Evolutionary conservation across 1,140 invertebrate genomes (phyloP), one percentile per base, ranked within the genome.

Genomic region (Calliphora vicina): DNA sequence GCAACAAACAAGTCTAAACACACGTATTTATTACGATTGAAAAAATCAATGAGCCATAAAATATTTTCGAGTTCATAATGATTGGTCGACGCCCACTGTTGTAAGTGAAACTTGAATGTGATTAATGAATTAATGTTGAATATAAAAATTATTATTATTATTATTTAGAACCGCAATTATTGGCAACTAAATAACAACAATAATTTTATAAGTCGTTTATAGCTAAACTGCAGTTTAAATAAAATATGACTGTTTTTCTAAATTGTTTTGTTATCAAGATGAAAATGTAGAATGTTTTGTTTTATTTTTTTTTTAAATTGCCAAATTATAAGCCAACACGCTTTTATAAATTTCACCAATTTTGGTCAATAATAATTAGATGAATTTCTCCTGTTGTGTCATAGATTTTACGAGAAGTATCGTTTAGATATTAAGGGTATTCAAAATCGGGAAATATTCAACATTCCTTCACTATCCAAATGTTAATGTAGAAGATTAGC

Each of bases 31-130:
- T 15, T 43, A n/a, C 1, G 8, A 81, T 8, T 29, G 10, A 20
- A 35, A 29, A 42, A 80, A 27, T 81, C 45, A 45, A 45, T 81
- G 23, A 81, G 26, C 45, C 27, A 76, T 76, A 76, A 76, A 35
- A 27, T 26, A 73, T 73, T 73, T 29, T 35, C 10, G 61, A 67
- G n/a, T 23, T 67, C 61, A 67, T 25, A 67, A 67, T 67, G n/a
- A 20, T 10, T 23, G 61, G 61, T 67, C 12, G n/a, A 67, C 61
- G 61, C 61, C 61, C 61, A 67, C 61, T 6, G n/a, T 50, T 50
- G 45, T 50, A 50, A 50, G 12, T 50, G 15, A 50, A 50, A 50
- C 45, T n/a, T 50, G 45, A 50, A n/a, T 50, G 17, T 50, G 13
- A 50, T 50, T 50, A 50, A 50, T 50, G 12, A 50, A 13, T 35